These are phyloP conservation scores for Hylaeus anthracinus DNA, from an alignment of 1,140 invertebrate species.

Conservation along the genomic window DNA sequence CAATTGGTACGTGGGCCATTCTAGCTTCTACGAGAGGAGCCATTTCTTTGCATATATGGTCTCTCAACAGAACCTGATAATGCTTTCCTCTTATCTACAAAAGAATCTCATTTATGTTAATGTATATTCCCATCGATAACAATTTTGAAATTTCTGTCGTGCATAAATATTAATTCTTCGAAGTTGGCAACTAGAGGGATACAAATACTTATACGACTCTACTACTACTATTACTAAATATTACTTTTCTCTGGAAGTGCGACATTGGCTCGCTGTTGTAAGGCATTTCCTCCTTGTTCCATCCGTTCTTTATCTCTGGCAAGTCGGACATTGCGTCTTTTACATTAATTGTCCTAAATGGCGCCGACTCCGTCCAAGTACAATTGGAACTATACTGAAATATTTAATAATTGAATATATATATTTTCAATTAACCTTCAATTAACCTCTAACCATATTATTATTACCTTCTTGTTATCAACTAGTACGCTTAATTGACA, in stretches of 20 bases:
- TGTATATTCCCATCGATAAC: too few relatives aligned
- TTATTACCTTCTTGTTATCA: conserved; percentile 84
- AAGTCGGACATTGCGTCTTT: conserved; percentile 92
- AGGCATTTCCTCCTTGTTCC: conserved; percentile 85
- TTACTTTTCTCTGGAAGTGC: conserved; percentile 88
- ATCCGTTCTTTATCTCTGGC: conserved; percentile 89
- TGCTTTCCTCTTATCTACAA: conserved; percentile 84
- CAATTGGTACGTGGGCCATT: conserved; percentile 88
- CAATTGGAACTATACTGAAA: conserved; percentile 79
- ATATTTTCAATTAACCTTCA: too few relatives aligned
- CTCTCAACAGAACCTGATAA: conserved; percentile 83
- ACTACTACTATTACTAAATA: too few relatives aligned
- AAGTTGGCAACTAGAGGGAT: neutral
- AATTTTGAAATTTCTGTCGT: too few relatives aligned
- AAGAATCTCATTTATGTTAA: neutral
- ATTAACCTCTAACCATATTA: neutral
- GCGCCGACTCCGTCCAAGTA: conserved; percentile 84
- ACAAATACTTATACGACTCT: neutral
- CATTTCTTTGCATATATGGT: conserved; percentile 95
- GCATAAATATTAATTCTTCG: too few relatives aligned
- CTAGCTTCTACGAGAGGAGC: conserved; percentile 89
- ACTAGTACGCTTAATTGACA: conserved; percentile 88
- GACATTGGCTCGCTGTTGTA: conserved; percentile 88
- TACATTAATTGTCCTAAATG: conserved; percentile 88
- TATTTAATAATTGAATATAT: neutral